Percentiles rank a stretch among this genome's conserved stretches.
Conservation (phyloP, 2,797 vertebrate species). For the Nannoperca australis region DNA sequence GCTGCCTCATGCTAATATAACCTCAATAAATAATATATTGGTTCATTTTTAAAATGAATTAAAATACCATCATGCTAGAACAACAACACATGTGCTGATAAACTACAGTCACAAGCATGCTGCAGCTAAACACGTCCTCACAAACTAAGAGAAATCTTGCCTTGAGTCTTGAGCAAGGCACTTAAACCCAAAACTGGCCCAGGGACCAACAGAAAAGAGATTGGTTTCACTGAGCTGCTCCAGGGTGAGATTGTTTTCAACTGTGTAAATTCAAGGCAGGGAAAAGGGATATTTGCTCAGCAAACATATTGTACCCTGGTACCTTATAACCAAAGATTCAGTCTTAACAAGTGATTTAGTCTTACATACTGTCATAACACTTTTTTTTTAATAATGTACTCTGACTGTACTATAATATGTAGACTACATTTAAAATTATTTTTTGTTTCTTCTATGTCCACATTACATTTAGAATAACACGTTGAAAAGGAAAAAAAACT, state of each 20-base stretch:
- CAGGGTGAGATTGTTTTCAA: conserved; percentile 14
- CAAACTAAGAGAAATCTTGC: not conserved
- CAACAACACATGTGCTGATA: not conserved
- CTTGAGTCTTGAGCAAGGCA: conserved; percentile 19
- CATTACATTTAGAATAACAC: not conserved
- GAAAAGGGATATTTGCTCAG: not conserved
- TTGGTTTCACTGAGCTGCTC: conserved; percentile 6
- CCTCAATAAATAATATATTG: not conserved
- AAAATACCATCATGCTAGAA: not conserved
- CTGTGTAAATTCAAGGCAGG: not conserved
- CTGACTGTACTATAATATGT: not conserved
- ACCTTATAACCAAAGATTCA: conserved; percentile 4
- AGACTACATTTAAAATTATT: not conserved
- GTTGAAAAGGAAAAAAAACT: not conserved
- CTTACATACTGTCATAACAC: not conserved
- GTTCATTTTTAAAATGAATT: conserved; percentile 11
- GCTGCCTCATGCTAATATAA: not conserved
- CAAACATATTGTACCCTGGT: not conserved
- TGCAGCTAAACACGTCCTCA: not conserved
- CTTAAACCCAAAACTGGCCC: conserved; percentile 23
- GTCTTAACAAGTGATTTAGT: not conserved
- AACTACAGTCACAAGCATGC: not conserved
- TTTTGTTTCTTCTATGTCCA: not conserved
- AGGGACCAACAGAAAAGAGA: conserved; percentile 9
- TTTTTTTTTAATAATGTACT: not conserved